Percentiles rank a stretch among this genome's conserved stretches.
Evolutionary conservation across 2,888 invertebrate genomes (phyloP).

Genomic region (Protula sp.): DNA sequence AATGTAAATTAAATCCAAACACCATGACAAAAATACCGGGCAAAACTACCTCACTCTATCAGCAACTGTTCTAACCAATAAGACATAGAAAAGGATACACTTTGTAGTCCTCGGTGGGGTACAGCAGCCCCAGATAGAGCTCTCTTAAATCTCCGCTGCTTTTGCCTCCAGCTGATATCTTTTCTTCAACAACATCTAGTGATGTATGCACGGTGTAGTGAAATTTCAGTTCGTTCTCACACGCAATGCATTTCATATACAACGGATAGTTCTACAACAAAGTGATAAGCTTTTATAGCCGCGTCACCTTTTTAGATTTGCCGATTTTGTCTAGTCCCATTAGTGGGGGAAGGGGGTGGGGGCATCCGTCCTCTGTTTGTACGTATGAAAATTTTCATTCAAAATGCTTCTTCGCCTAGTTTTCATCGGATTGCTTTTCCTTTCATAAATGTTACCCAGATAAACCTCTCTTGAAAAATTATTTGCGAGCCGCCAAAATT

Average conservation of each 20-base stretch:
- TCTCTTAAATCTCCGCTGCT: constrained; percentile 69
- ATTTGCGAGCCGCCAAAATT: too few species aligned
- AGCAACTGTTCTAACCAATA: too few species aligned
- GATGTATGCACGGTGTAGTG: constrained; percentile 92
- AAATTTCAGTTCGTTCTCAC: constrained; percentile 78
- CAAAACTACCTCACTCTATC: too few species aligned
- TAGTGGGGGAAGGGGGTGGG: too few species aligned
- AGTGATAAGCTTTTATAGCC: neutral
- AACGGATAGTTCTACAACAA: constrained; percentile 77
- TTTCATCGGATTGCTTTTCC: too few species aligned
- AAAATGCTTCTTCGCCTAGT: too few species aligned
- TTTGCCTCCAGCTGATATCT: constrained; percentile 60
- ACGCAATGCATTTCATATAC: constrained; percentile 64
- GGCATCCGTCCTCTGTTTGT: too few species aligned
- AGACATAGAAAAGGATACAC: constrained; percentile 72
- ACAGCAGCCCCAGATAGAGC: constrained; percentile 82
- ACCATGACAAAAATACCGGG: too few species aligned
- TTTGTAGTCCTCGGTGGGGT: constrained; percentile 92
- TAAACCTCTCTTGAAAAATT: too few species aligned
- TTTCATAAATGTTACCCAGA: too few species aligned
- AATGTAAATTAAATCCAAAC: too few species aligned
- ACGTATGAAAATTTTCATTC: too few species aligned
- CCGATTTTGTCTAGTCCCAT: neutral
- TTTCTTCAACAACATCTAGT: constrained; percentile 84
- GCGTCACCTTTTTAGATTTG: neutral